Evolutionary conservation across 2,888 invertebrate genomes (phyloP).

Genomic region (Dryadula phaetusa): DNA sequence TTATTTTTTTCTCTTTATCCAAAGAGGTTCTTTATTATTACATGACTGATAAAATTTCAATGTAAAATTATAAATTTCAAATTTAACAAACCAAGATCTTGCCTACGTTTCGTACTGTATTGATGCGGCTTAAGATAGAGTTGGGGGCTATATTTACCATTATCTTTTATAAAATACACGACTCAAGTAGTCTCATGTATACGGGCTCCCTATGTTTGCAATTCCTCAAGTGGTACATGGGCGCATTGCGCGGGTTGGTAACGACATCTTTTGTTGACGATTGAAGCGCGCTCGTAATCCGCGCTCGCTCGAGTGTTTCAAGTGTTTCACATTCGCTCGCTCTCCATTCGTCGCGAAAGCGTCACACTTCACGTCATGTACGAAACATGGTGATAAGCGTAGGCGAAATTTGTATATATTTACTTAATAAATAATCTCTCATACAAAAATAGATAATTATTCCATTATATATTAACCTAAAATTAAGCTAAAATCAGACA

Average conservation of each 20-base stretch:
- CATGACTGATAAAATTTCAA: neutral
- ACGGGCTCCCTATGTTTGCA: slow-evolving; percentile 48
- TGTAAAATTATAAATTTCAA: neutral
- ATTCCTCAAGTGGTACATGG: slow-evolving; percentile 50
- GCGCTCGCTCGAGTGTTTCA: slow-evolving; percentile 65
- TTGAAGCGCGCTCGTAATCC: slow-evolving; percentile 62
- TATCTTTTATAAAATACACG: slow-evolving; percentile 37
- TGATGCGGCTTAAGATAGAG: slow-evolving; percentile 6
- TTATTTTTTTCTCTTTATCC: no score
- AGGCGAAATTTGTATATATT: slow-evolving; percentile 32
- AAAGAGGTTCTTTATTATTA: no score
- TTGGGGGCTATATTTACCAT: slow-evolving; percentile 6
- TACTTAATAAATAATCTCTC: no score
- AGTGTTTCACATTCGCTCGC: slow-evolving; percentile 64
- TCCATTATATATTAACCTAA: no score
- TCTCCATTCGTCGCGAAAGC: slow-evolving; percentile 66
- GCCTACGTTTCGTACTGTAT: neutral
- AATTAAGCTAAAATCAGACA: no score
- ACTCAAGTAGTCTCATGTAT: slow-evolving; percentile 35
- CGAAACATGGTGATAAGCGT: slow-evolving; percentile 43
- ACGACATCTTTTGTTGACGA: slow-evolving; percentile 71
- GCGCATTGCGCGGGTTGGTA: slow-evolving; percentile 51
- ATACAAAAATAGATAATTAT: no score
- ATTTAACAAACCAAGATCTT: slow-evolving; percentile 14
- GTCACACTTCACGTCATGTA: slow-evolving; percentile 60